Evolutionary conservation across 2,113 vertebrate species (phyloP), one percentile per base, ranked within the genome.

Genomic region (Brachyhypopomus gauderio): DNA sequence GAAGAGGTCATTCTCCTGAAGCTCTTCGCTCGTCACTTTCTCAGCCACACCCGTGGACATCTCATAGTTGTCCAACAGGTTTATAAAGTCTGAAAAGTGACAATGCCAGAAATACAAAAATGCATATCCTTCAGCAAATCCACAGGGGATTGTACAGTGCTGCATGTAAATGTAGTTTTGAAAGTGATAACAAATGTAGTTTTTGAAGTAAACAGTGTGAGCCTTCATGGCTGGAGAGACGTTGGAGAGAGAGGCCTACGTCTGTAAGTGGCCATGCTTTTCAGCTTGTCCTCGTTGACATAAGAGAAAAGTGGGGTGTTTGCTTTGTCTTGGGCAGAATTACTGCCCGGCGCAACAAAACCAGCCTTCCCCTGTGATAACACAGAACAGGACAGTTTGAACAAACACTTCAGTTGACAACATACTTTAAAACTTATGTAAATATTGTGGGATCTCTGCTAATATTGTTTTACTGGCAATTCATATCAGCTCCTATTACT

Each of bases 61-160:
- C 90, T 94, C 93, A 69, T 95, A 96, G 87, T 95, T 96, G 90
- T 95, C 93, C 91, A 95, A 74, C 60, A 95, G 84, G 20, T 89
- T 92, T 59, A 94, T 90, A 77, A 97, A 96, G 45, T 92, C 95
- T 97, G 80, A n/a, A 60, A 0, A 75, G 3, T 84, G 3, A 64
- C 3, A 19, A 27, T 7, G 20, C 3, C 4, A 73, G 16, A 3
- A 34, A 63, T 11, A 52, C 23, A 52, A 16, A 55, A 72, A 27
- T 55, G 6, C 23, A 41, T 27, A 59, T 36, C 56, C 22, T 62
- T 23, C 2, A 41, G 9, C 41, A 38, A 62, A 19, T 41, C 22
- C 19, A 60, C 19, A 64, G 19, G 20, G 3, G 17, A 20, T 64
- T 20, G 38, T 20, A 76, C 45, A 76, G 59, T 23, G 0, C 34